A percentile compares a stretch with the other conserved stretches of the same genome.
phyloP scores from a whole-genome alignment of 2,888 invertebrate genomes.

The Aspidiotus destructor region DNA sequence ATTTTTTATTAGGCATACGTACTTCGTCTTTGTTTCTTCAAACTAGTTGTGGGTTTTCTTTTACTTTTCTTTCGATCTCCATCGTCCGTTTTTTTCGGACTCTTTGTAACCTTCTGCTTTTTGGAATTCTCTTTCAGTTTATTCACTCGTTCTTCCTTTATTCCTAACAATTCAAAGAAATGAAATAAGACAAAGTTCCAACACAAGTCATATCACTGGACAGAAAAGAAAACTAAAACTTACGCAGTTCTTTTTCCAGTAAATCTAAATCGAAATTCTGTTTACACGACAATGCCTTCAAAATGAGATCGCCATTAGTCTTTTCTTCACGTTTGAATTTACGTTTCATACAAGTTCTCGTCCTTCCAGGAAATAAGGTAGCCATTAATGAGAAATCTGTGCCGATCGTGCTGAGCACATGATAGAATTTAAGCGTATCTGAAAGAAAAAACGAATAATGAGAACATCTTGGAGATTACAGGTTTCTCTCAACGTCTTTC shows the following conservation, averaged over 20 bases:
- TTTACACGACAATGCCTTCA: constrained; percentile 55
- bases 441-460: constrained; percentile 41
- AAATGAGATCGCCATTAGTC: constrained; percentile 59
- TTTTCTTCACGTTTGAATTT: constrained; percentile 91
- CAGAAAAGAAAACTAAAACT: background rate
- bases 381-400: constrained; percentile 89
- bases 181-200: background rate
- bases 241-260: constrained; percentile 25
- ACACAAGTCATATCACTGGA: background rate
- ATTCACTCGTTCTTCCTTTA: constrained; percentile 21
- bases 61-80: background rate
- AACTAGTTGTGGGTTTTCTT: background rate
- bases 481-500: too few relatives aligned
- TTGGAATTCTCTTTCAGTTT: constrained; percentile 14
- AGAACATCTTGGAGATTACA: too few relatives aligned
- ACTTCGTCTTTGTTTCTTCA: constrained; percentile 19
- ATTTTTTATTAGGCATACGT: background rate
- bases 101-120: constrained; percentile 10
- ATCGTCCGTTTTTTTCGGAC: constrained; percentile 4
- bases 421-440: constrained; percentile 80
- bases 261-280: constrained; percentile 22
- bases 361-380: constrained; percentile 67
- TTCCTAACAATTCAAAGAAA: background rate
- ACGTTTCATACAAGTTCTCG: constrained; percentile 70
- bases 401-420: constrained; percentile 77